These are phyloP conservation scores for Epinotia bilunana DNA, from an alignment of 2,888 invertebrate species.

Conservation along the genomic window DNA sequence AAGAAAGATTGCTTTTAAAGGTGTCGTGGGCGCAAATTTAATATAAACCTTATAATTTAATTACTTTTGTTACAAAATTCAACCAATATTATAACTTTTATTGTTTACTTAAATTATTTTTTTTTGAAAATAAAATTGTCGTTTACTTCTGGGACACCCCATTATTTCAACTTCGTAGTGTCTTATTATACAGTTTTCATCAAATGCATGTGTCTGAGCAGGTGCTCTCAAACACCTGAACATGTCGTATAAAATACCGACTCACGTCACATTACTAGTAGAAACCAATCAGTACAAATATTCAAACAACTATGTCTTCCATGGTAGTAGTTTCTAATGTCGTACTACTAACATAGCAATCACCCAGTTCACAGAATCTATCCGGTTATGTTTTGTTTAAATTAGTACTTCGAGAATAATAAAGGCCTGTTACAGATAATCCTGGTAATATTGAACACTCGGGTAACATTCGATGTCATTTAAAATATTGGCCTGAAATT, in stretches of 20 bases:
- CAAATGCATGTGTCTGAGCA: background rate
- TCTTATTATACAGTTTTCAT: background rate
- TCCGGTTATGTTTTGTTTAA: background rate
- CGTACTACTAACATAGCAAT: too few species aligned
- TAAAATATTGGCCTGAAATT: background rate
- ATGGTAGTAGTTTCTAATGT: background rate
- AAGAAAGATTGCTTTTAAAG: too few species aligned
- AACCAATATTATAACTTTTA: too few species aligned
- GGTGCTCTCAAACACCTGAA: background rate
- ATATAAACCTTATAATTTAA: too few species aligned
- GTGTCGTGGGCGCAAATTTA: too few species aligned
- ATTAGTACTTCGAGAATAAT: background rate
- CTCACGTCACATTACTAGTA: background rate
- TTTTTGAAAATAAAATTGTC: too few species aligned
- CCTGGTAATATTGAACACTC: background rate
- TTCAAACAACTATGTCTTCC: background rate
- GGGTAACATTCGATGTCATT: background rate
- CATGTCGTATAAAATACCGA: background rate
- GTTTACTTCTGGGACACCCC: too few species aligned
- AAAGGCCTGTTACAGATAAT: background rate
- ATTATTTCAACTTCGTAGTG: constrained; percentile 2
- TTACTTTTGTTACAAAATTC: too few species aligned
- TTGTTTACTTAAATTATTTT: too few species aligned
- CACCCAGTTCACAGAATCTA: background rate
- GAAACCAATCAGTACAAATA: background rate